These are phyloP conservation scores for Odontophorus gujanensis DNA, from an alignment of 2,113 vertebrate genomes.

Conservation along the genomic window DNA sequence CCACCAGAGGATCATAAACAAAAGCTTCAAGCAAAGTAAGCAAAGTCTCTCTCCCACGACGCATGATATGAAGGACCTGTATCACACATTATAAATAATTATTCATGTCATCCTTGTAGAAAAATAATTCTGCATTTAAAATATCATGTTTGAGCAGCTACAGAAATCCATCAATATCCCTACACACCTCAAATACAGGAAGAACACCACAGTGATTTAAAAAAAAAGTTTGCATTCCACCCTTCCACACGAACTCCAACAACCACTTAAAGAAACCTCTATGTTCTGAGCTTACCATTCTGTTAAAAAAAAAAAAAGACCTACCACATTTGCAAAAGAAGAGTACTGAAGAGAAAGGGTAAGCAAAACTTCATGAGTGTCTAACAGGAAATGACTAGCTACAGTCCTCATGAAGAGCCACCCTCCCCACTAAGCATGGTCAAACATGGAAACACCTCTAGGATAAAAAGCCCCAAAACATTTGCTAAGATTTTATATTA, in stretches of 20 bases:
- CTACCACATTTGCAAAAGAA: background rate
- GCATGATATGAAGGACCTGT: constrained; percentile 97
- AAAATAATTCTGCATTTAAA: background rate
- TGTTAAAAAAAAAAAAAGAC: background rate
- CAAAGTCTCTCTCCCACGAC: constrained; percentile 93
- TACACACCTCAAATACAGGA: background rate
- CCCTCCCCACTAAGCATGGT: no score
- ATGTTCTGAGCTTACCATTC: background rate
- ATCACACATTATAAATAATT: background rate
- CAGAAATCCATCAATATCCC: background rate
- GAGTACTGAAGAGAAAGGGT: background rate
- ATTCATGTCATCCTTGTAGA: background rate
- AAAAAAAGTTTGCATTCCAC: background rate
- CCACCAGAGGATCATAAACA: constrained; percentile 97
- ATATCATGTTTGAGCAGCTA: background rate
- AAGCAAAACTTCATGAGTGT: background rate
- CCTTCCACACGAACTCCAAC: background rate
- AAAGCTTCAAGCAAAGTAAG: constrained; percentile 95
- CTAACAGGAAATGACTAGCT: background rate
- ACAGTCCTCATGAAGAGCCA: background rate
- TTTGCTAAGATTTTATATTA: background rate
- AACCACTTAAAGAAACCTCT: background rate
- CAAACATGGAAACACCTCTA: background rate
- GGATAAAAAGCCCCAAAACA: background rate
- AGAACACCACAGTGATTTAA: background rate